phyloP scores from a whole-genome alignment of 2,113 vertebrate species.

The Corvus cornix region DNA sequence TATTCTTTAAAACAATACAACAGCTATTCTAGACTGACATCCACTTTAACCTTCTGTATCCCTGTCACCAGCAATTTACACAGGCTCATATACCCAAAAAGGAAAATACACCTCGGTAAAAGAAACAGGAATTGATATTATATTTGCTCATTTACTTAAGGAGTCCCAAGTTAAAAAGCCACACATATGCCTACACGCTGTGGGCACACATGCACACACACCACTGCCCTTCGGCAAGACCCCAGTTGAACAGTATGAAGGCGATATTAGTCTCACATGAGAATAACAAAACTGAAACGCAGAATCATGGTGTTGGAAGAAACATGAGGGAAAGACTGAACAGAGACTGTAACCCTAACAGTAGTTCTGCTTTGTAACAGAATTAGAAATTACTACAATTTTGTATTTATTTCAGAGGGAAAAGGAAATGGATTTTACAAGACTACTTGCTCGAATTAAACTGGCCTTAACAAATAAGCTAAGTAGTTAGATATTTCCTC shows the following conservation, averaged over 20 bases:
- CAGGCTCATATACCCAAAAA: not conserved
- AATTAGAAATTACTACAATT: not conserved
- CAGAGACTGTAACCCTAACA: not conserved
- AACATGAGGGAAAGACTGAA: not conserved
- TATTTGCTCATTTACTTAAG: conserved; percentile 17
- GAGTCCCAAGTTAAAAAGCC: not conserved
- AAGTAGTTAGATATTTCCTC: not conserved
- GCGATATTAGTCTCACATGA: not conserved
- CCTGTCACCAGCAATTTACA: not conserved
- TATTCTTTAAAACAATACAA: not conserved
- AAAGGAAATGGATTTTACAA: not conserved
- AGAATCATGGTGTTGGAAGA: not conserved
- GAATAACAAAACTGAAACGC: not conserved
- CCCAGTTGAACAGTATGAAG: not conserved
- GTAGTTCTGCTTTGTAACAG: not conserved
- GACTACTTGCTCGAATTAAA: not conserved
- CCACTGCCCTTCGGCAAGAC: not conserved
- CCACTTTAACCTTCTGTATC: not conserved
- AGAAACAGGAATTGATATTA: not conserved
- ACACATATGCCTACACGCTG: not conserved
- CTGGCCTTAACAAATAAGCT: not conserved
- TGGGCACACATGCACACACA: not conserved
- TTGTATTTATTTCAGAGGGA: not conserved
- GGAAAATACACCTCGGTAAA: not conserved
- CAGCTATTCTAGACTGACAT: not conserved